phyloP scores from a whole-genome alignment of 2,797 vertebrate genomes.

The Todus mexicanus region DNA sequence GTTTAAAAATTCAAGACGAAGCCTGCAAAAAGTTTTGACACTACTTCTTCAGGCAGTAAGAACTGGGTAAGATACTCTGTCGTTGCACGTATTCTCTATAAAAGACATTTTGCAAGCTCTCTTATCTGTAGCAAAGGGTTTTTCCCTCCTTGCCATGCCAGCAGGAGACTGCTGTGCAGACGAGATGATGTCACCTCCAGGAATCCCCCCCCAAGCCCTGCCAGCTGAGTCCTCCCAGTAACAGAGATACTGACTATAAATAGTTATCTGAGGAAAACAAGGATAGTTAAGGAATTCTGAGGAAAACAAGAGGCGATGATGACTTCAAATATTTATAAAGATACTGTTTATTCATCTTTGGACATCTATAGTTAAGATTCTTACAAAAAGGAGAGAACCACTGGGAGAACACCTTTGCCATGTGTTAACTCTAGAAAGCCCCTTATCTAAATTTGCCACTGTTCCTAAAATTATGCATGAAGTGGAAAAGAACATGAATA shows the following conservation, averaged over 20 bases:
- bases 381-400: neutral
- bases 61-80: neutral
- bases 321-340: neutral
- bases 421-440: neutral
- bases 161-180: conserved; percentile 49
- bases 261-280: conserved; percentile 56
- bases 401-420: neutral
- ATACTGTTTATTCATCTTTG: neutral
- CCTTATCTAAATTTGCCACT: neutral
- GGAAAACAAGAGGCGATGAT: neutral
- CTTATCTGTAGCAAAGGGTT: neutral
- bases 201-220: conserved; percentile 70
- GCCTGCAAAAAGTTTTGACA: neutral
- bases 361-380: neutral
- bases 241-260: conserved; percentile 66
- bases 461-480: neutral
- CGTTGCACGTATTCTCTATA: neutral
- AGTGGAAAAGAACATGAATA: neutral
- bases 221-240: conserved; percentile 51
- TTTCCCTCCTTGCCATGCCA: conserved; percentile 18
- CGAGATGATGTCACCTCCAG: conserved; percentile 66
- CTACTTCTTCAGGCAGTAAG: neutral
- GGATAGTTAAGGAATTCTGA: conserved; percentile 2
- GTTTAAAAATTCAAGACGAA: conserved; percentile 1
- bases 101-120: conserved; percentile 33